phyloP scores from a whole-genome alignment of 2,888 invertebrate species.

The Ectemnius lituratus region DNA sequence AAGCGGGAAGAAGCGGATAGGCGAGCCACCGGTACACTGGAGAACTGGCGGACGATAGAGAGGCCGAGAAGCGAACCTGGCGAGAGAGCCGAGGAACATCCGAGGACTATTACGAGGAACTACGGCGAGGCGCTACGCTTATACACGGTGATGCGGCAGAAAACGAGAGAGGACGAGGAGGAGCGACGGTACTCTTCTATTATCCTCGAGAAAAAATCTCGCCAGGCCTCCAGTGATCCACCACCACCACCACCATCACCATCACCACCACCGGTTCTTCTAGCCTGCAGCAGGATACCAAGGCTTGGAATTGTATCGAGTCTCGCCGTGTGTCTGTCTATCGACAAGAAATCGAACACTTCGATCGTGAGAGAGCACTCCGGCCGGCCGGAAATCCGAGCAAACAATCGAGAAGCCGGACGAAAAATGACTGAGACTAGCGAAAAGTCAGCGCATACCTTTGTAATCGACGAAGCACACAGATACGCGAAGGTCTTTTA shows the following conservation, averaged over 20 bases:
- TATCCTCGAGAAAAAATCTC: conserved; percentile 65
- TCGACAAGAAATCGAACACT: conserved; percentile 53
- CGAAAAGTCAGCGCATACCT: conserved; percentile 12
- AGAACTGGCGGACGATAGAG: conserved; percentile 20
- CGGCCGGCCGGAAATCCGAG: conserved; percentile 21
- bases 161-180: conserved; percentile 62
- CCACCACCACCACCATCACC: not conserved
- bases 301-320: conserved; percentile 47
- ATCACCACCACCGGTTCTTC: conserved; percentile 34
- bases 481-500: not conserved
- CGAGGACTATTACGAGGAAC: conserved; percentile 48
- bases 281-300: conserved; percentile 32
- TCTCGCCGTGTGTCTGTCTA: conserved; percentile 29
- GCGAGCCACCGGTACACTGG: not conserved
- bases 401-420: conserved; percentile 25
- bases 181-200: conserved; percentile 51
- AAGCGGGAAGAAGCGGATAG: not conserved
- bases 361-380: conserved; percentile 52
- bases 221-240: not conserved
- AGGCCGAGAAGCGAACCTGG: conserved; percentile 24
- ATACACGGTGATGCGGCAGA: conserved; percentile 67
- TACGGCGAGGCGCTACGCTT: conserved; percentile 47
- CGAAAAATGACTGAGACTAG: conserved; percentile 15
- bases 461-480: not conserved
- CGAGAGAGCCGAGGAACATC: conserved; percentile 42